Evolutionary conservation across 92 coral and sea anemone genomes (phyloP), one percentile per base, ranked within the genome.

Genomic region (Pocillopora meandrina): DNA sequence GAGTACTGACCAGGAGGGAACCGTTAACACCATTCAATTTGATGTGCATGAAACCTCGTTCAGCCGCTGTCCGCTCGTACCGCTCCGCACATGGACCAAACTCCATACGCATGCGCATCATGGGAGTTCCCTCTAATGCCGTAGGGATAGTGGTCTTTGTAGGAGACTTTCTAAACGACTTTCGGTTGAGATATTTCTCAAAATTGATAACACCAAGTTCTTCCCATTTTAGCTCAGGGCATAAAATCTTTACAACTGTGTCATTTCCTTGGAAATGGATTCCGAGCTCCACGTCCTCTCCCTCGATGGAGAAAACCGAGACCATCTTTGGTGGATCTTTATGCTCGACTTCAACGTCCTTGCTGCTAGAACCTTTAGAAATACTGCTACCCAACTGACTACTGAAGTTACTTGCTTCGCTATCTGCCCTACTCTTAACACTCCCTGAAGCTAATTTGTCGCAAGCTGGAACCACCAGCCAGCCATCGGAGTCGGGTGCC

Each of bases 31-130:
- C 94, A 59, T 89, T 79, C 36, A 90, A 59, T 81, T 83, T 88
- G 76, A 90, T 86, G 78, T 91, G 93, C 79, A 93, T 95, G 49
- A 97, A 93, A 19, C 99, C 99, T 11, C 95, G 86, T 78, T 97
- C 99, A 6, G 88, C 97, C 2, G 98, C 95, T 33, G 94, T 92
- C 21, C 89, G 89, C 56, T 92, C 92, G 59, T 80, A 73, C 14
- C 90, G 77, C 70, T 95, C 94, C 33, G 98, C 95, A 72, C 88
- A 92, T 56, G 99, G 98, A 61, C 99, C 99, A 80, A 92, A 87
- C 74, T 92, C 97, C 11, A 89, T 90, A 35, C 99, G 90, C 18
- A 94, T 81, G 65, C 85, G 76, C 80, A 76, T 86, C 78, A 93
- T 92, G 61, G 94, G 93, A 15, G 82, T 71, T 11, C 75, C 74